Percentiles rank a stretch among this genome's conserved stretches.
Conservation (phyloP, 2,888 invertebrate genomes). For the Rhodophaea formosa region DNA sequence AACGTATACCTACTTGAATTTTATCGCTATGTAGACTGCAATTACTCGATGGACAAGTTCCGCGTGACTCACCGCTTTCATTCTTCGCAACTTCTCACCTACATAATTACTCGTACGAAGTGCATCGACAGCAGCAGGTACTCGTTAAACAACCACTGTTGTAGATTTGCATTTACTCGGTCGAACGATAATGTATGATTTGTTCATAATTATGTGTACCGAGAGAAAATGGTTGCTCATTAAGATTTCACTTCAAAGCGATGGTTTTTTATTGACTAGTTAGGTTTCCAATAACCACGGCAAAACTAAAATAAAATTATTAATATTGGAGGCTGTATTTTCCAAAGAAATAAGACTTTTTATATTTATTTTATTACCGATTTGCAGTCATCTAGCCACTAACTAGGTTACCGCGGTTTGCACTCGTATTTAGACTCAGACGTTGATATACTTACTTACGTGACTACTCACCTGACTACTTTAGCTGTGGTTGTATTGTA, state of each 20-base stretch:
- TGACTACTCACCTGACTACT: background rate
- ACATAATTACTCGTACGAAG: constrained; percentile 40
- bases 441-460: background rate
- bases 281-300: background rate
- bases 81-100: constrained; percentile 50
- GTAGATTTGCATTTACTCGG: constrained; percentile 32
- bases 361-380: background rate
- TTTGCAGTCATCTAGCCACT: background rate
- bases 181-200: constrained; percentile 37
- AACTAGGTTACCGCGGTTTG: background rate
- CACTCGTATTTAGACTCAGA: constrained; percentile 1
- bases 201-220: constrained; percentile 30
- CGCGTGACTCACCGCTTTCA: constrained; percentile 69
- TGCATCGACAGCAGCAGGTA: constrained; percentile 36
- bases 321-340: background rate
- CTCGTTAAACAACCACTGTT: constrained; percentile 8
- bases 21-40: constrained; percentile 32
- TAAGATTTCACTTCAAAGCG: constrained; percentile 10
- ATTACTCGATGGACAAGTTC: constrained; percentile 40
- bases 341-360: background rate
- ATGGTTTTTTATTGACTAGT: background rate
- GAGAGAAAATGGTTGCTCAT: constrained; percentile 32
- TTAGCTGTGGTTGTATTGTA: constrained; percentile 35
- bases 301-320: background rate
- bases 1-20: constrained; percentile 18